phyloP scores from a whole-genome alignment of 92 coral and sea anemone species.

The Metridium senile region DNA sequence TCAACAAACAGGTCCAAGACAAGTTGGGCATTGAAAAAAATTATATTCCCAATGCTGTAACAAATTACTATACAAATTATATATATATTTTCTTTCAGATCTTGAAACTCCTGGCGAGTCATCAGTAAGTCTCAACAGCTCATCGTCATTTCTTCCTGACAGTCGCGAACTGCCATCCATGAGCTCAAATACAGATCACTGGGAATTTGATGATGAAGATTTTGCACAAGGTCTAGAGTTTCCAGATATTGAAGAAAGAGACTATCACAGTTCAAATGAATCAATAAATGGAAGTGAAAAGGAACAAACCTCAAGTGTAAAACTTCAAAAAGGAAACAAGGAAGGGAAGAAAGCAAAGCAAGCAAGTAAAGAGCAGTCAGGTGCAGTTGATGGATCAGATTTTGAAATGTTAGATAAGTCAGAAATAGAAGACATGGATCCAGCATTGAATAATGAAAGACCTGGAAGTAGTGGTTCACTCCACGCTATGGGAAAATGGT shows the following conservation, averaged over 20 bases:
- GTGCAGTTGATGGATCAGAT: slow-evolving; percentile 55
- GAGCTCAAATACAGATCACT: slow-evolving; percentile 63
- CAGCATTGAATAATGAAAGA: slow-evolving; percentile 31
- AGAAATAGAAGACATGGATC: slow-evolving; percentile 78
- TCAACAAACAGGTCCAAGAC: no score
- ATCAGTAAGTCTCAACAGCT: slow-evolving; percentile 72
- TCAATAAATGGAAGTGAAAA: slow-evolving; percentile 42
- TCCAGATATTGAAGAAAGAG: slow-evolving; percentile 78
- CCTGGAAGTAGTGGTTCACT: slow-evolving; percentile 51
- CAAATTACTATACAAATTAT: background rate
- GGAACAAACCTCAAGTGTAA: slow-evolving; percentile 3
- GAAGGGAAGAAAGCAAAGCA: slow-evolving; percentile 20
- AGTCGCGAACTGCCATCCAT: slow-evolving; percentile 75
- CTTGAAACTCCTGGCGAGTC: slow-evolving; percentile 41
- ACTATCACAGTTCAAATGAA: slow-evolving; percentile 86
- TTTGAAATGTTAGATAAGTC: slow-evolving; percentile 84
- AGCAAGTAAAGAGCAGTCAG: slow-evolving; percentile 12
- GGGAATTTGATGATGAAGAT: slow-evolving; percentile 85
- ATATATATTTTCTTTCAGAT: background rate
- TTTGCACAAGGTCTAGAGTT: slow-evolving; percentile 87
- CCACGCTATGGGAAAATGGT: slow-evolving; percentile 71
- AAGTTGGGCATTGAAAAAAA: no score
- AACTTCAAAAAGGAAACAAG: slow-evolving; percentile 17
- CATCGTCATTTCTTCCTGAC: slow-evolving; percentile 62
- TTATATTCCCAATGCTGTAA: no score